These are phyloP conservation scores for Watsonalla binaria DNA, from an alignment of 2,888 invertebrate genomes.

Conservation along the genomic window DNA sequence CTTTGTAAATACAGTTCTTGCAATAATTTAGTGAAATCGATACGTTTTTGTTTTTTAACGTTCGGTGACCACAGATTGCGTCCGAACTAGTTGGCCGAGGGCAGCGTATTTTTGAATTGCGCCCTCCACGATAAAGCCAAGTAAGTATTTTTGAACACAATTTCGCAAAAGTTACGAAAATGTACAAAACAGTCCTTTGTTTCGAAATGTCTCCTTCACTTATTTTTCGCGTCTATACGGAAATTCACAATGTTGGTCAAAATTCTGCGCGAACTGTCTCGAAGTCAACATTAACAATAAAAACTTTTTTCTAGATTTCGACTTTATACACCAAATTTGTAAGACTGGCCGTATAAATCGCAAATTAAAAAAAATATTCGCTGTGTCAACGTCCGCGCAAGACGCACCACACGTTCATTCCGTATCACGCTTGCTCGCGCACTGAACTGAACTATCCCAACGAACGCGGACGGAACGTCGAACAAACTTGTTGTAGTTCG, in stretches of 20 bases:
- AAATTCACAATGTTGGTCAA: slow-evolving; percentile 72
- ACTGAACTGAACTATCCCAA: slow-evolving; percentile 46
- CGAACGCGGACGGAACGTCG: slow-evolving; percentile 31
- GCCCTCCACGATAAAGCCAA: slow-evolving; percentile 55
- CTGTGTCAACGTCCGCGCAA: slow-evolving; percentile 77
- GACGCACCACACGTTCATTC: slow-evolving; percentile 79
- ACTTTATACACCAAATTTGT: slow-evolving; percentile 71
- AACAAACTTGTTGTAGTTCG: slow-evolving; percentile 10
- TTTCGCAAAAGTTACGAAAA: slow-evolving; percentile 76
- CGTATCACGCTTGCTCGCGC: slow-evolving; percentile 79
- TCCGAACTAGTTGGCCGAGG: slow-evolving; percentile 72
- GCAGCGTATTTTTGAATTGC: slow-evolving; percentile 46
- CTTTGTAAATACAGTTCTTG: slow-evolving; percentile 52
- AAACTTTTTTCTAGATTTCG: slow-evolving; percentile 60
- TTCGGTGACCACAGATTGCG: slow-evolving; percentile 69
- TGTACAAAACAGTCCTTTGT: slow-evolving; percentile 79
- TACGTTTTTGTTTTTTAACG: slow-evolving; percentile 68
- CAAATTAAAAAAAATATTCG: slow-evolving; percentile 67
- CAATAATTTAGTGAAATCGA: slow-evolving; percentile 56
- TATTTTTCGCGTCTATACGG: slow-evolving; percentile 75
- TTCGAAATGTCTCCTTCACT: slow-evolving; percentile 70
- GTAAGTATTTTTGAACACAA: slow-evolving; percentile 74
- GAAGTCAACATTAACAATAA: slow-evolving; percentile 56
- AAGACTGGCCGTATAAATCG: slow-evolving; percentile 72
- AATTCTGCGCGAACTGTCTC: slow-evolving; percentile 72